Conservation (phyloP, 2,888 invertebrate genomes). For the Tetragonisca angustula region DNA sequence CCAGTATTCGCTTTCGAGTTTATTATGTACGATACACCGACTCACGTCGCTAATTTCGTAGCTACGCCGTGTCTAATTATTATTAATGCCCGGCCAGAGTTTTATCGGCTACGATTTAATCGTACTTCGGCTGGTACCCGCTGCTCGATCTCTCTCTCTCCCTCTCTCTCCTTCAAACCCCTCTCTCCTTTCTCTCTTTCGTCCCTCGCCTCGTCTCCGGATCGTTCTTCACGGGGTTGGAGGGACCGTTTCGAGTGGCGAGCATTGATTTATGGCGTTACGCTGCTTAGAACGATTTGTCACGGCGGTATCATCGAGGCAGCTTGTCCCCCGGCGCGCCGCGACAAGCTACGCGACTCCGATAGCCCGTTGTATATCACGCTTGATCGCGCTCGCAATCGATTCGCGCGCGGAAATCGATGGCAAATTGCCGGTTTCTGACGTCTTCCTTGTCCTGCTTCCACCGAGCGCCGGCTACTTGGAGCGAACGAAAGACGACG, state of each 20-base stretch:
- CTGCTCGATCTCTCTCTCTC: no score
- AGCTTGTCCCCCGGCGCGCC: constrained; percentile 39
- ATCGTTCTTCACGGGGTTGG: constrained; percentile 9
- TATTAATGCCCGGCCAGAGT: constrained; percentile 58
- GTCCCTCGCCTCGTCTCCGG: neutral
- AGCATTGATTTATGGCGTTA: constrained; percentile 68
- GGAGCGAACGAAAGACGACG: neutral
- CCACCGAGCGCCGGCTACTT: neutral
- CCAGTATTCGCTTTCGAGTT: constrained; percentile 30
- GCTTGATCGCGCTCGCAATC: neutral
- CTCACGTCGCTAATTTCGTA: constrained; percentile 39
- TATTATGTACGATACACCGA: constrained; percentile 31
- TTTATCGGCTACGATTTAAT: constrained; percentile 68
- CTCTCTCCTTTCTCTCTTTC: neutral
- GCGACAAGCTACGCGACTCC: constrained; percentile 29
- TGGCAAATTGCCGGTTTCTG: constrained; percentile 31
- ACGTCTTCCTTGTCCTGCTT: constrained; percentile 20
- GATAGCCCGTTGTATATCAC: constrained; percentile 3
- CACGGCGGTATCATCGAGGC: constrained; percentile 49
- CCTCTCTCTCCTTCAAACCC: neutral
- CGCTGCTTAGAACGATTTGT: constrained; percentile 66
- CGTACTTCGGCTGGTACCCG: constrained; percentile 23
- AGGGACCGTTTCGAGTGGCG: constrained; percentile 42
- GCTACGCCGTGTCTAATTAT: constrained; percentile 55
- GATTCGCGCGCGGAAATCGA: constrained; percentile 2